Evolutionary conservation across 1,140 invertebrate species (phyloP).

Genomic region (Macrosteles quadrilineatus): DNA sequence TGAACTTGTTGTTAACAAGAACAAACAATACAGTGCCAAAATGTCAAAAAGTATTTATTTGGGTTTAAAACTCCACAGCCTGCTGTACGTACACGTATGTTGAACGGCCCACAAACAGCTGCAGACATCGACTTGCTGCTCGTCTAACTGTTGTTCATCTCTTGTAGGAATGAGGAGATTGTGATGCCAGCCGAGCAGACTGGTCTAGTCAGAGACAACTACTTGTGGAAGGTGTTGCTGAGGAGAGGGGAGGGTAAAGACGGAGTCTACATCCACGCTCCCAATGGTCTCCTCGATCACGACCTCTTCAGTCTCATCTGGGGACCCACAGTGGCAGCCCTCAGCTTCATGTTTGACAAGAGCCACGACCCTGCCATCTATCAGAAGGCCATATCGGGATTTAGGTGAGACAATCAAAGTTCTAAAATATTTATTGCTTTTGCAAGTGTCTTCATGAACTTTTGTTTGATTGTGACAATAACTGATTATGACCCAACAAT

Average conservation of each 20-base stretch:
- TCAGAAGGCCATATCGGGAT: conserved; percentile 68
- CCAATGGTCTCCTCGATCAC: conserved; percentile 75
- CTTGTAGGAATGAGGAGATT: conserved; percentile 90
- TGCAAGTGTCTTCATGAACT: too few species aligned
- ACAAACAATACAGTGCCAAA: too few species aligned
- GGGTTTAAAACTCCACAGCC: too few species aligned
- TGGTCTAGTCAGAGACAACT: conserved; percentile 93
- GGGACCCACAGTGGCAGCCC: conserved; percentile 88
- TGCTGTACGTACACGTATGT: too few species aligned
- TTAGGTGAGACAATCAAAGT: conserved; percentile 57
- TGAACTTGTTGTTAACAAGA: too few species aligned
- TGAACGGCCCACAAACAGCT: too few species aligned
- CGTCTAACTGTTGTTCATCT: too few species aligned
- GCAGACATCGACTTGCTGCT: too few species aligned
- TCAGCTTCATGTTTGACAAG: conserved; percentile 96
- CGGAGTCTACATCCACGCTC: conserved; percentile 70
- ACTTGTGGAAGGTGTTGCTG: conserved; percentile 95
- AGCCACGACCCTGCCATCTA: conserved; percentile 71
- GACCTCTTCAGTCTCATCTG: conserved; percentile 86
- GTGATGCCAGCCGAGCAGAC: conserved; percentile 99
- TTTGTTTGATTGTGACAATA: too few species aligned
- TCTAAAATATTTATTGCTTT: too few species aligned
- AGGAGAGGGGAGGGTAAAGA: conserved; percentile 73
- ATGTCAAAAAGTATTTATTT: too few species aligned
- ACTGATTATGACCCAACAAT: too few species aligned